Conservation (phyloP, 2,888 invertebrate species). For the Xestia xanthographa region DNA sequence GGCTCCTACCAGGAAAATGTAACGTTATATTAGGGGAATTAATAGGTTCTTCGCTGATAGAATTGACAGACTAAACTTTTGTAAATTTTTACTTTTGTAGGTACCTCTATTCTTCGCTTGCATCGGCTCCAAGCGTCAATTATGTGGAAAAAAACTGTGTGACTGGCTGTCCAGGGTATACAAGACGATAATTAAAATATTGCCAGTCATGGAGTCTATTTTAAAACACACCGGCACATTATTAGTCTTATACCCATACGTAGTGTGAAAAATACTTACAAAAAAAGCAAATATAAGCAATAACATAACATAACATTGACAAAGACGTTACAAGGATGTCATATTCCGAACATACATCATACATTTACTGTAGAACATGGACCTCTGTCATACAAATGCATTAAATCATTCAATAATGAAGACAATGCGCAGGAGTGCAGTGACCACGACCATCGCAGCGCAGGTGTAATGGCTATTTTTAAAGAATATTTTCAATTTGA, state of each 20-base stretch:
- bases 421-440: conserved; percentile 60
- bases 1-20: too few species aligned
- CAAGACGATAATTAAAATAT: neutral
- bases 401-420: conserved; percentile 71
- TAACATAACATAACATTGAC: conserved; percentile 35
- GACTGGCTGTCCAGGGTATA: too few species aligned
- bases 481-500: neutral
- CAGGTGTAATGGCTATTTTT: conserved; percentile 51
- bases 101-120: neutral
- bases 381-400: conserved; percentile 42
- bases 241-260: neutral
- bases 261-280: conserved; percentile 7
- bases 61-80: neutral
- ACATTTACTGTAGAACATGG: conserved; percentile 33
- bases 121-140: neutral
- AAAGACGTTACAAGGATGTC: conserved; percentile 50
- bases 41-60: neutral
- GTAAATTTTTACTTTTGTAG: neutral
- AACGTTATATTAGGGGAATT: too few species aligned
- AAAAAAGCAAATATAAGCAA: conserved; percentile 16
- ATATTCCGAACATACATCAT: conserved; percentile 44
- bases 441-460: conserved; percentile 19
- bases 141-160: neutral
- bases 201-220: neutral
- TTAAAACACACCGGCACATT: neutral